Evolutionary conservation across 2,888 invertebrate species (phyloP), one percentile per base, ranked within the genome.

Genomic region (Cancer borealis): DNA sequence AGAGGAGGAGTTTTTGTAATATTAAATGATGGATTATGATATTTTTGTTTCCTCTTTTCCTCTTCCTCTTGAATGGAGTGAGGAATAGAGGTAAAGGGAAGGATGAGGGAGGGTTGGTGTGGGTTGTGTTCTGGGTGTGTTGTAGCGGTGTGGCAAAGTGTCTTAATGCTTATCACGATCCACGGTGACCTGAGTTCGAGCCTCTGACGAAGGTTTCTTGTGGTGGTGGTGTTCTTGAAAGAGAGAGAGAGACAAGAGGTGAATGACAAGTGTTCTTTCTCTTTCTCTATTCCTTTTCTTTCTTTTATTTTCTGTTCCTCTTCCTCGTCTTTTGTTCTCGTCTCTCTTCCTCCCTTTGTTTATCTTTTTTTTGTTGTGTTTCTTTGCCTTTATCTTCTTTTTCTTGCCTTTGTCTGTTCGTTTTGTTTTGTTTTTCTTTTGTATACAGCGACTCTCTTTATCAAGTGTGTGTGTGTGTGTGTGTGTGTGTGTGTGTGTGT

Each of bases 321-420:
- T 84, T n/a, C 8, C 30, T 84, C 84, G 26, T 39, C 26, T 26
- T 30, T 39, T 84, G 12, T 10, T 39, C 17, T 0, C 17, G 3
- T 14, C 84, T 30, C 10, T 84, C 84, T 39, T n/a, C n/a, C 17
- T 84, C 39, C 17, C 84, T 84, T n/a, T 84, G 14, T 39, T 14
- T 4, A 21, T 39, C 39, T 14, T 30, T 17, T 84, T 17, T 84
- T 39, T 39, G 12, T 39, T 84, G 14, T 84, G 14, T 39, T 73
- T 73, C 10, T 26, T 73, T 21, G n/a, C 26, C 73, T 26, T 73
- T 73, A 12, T 26, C 73, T 73, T 73, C 73, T 73, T 26, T 26
- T 73, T 26, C 73, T 73, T 26, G n/a, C 73, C 73, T 73, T 73
- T 73, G 73, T 73, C n/a, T 66, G n/a, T n/a, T 73, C n/a, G 26